phyloP scores from a whole-genome alignment of 2,113 vertebrate species.

The Tympanuchus pallidicinctus region DNA sequence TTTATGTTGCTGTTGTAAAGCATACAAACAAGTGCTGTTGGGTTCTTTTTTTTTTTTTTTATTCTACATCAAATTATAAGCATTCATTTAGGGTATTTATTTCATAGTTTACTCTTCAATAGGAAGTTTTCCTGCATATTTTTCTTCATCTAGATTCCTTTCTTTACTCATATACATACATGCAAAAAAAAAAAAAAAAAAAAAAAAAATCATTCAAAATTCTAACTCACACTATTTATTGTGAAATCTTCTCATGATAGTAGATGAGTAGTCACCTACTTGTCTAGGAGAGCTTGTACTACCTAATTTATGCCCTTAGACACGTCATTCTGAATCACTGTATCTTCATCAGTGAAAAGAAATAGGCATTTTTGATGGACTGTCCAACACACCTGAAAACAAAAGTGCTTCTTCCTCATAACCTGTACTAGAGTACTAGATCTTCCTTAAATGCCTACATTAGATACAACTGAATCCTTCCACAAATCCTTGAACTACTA shows the following conservation, averaged over 20 bases:
- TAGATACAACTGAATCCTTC: not conserved
- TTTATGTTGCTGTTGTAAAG: not conserved
- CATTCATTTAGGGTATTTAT: not conserved
- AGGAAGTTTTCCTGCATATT: not conserved
- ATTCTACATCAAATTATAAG: not conserved
- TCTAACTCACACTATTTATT: not conserved
- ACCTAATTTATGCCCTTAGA: fast-evolving
- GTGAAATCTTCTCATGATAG: not conserved
- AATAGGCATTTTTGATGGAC: not conserved
- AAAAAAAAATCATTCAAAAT: not conserved
- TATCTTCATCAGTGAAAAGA: not conserved
- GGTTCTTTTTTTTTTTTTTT: not conserved
- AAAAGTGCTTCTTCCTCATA: fast-evolving
- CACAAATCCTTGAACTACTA: not conserved
- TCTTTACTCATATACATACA: not conserved
- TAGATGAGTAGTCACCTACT: not conserved
- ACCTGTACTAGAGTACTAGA: fast-evolving
- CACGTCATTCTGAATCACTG: not conserved
- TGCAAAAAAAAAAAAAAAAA: too few relatives aligned
- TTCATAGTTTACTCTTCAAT: not conserved
- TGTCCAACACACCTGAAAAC: fast-evolving
- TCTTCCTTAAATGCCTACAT: not conserved
- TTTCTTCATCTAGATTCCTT: not conserved
- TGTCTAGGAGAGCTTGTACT: not conserved
- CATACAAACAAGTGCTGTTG: not conserved